Evolutionary conservation across 2,113 vertebrate genomes (phyloP).

Genomic region (Mesembrinibis cayennensis): DNA sequence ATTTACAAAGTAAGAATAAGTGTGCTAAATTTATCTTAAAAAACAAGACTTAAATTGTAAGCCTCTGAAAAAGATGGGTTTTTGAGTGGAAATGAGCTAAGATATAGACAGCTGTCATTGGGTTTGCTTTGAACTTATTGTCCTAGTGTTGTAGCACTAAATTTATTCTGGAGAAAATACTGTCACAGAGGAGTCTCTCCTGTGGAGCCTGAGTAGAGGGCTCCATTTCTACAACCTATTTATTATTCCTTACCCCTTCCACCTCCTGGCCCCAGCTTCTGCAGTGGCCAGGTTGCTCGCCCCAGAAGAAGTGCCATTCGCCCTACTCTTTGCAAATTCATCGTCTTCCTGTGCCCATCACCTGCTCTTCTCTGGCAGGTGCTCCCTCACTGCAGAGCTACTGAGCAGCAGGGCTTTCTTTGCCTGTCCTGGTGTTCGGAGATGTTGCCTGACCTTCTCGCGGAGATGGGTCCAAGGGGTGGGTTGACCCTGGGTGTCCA

Average conservation of each 20-base stretch:
- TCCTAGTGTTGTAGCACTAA: neutral
- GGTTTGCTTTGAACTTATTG: neutral
- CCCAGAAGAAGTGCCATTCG: neutral
- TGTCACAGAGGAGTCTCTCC: neutral
- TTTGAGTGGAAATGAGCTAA: neutral
- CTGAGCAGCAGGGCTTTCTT: neutral
- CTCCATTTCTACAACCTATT: neutral
- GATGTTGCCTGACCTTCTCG: accelerated
- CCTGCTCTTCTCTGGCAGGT: neutral
- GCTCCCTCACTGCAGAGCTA: neutral
- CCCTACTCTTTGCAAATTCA: neutral
- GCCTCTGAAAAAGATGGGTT: neutral
- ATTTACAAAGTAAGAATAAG: neutral
- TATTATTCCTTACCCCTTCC: neutral
- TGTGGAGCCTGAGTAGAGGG: neutral
- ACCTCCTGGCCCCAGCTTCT: neutral
- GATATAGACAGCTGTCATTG: neutral
- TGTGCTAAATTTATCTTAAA: neutral
- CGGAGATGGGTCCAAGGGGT: neutral
- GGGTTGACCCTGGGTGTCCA: neutral
- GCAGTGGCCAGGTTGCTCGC: neutral
- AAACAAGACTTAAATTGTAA: neutral
- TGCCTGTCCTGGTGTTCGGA: neutral
- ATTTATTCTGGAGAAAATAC: neutral
- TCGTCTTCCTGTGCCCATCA: neutral